Evolutionary conservation across 1,140 invertebrate genomes (phyloP).

Genomic region (Ericerus pela): DNA sequence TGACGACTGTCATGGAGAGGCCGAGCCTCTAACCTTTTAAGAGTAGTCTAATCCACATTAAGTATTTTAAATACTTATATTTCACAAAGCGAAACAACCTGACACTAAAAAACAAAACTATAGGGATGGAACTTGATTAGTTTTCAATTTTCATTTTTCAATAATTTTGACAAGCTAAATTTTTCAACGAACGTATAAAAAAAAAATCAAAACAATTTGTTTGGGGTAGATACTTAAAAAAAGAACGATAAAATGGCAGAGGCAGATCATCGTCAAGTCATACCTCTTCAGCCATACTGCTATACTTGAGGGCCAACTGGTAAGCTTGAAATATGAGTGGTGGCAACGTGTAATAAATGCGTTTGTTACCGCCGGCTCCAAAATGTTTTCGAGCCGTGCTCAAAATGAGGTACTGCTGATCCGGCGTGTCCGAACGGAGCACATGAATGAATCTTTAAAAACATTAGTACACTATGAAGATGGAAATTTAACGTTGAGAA

Average conservation of each 20-base stretch:
- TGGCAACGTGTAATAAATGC: slow-evolving; percentile 86
- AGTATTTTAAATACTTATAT: no score
- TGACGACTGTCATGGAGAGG: no score
- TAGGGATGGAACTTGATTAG: no score
- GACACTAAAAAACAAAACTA: no score
- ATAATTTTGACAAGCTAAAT: no score
- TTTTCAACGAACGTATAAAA: no score
- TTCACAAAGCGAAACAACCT: no score
- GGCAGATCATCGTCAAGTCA: slow-evolving; percentile 11
- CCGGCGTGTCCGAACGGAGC: slow-evolving; percentile 65
- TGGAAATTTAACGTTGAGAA: not conserved
- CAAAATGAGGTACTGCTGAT: slow-evolving; percentile 86
- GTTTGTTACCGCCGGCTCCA: slow-evolving; percentile 65
- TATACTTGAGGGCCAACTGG: slow-evolving; percentile 71
- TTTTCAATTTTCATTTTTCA: no score
- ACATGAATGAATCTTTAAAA: slow-evolving; percentile 67
- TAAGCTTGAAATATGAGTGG: slow-evolving; percentile 93
- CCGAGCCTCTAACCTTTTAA: no score
- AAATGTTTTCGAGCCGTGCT: slow-evolving; percentile 80
- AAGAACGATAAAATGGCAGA: not conserved
- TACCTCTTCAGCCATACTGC: slow-evolving; percentile 56
- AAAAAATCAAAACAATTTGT: no score
- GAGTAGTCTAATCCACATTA: no score
- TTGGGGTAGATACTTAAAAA: no score
- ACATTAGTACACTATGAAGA: slow-evolving; percentile 9